These are phyloP conservation scores for Andricus grossulariae DNA, from an alignment of 1,140 invertebrate genomes.

Conservation along the genomic window DNA sequence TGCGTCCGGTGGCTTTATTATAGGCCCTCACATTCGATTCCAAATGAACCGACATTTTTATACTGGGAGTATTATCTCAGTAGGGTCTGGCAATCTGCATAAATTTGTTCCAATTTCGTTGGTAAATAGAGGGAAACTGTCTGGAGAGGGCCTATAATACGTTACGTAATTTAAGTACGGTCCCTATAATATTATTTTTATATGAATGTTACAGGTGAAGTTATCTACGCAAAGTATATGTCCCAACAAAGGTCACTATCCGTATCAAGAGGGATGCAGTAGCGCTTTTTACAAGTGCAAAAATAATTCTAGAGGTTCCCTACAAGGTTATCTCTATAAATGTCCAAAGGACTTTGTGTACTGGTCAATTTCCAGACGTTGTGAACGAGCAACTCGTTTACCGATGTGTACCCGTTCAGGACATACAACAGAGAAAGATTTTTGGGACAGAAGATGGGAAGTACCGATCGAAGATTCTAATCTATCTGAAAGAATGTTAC, in stretches of 20 bases:
- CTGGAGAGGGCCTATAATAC: too few relatives aligned
- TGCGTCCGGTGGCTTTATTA: too few relatives aligned
- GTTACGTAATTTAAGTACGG: too few relatives aligned
- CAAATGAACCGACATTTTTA: too few relatives aligned
- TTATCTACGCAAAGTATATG: conserved; percentile 80
- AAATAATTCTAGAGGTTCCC: conserved; percentile 71
- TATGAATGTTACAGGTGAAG: conserved; percentile 77
- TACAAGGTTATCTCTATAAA: conserved; percentile 84
- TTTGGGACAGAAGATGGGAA: conserved; percentile 62
- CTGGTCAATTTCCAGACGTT: conserved; percentile 86
- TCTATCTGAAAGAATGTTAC: conserved; percentile 60
- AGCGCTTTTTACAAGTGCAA: conserved; percentile 85
- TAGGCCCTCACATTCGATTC: too few relatives aligned
- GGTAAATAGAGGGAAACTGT: too few relatives aligned
- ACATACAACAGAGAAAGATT: conserved; percentile 54
- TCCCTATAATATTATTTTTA: too few relatives aligned
- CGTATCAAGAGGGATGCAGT: conserved; percentile 81
- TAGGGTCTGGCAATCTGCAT: too few relatives aligned
- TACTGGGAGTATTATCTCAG: too few relatives aligned
- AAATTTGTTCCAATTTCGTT: too few relatives aligned
- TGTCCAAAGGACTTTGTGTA: conserved; percentile 86
- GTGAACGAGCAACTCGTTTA: conserved; percentile 79
- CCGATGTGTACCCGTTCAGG: conserved; percentile 75
- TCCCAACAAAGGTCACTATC: conserved; percentile 81
- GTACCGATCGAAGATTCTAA: conserved; percentile 67